Base-by-base conservation (phyloP, 1,140 invertebrate species). In the Fopius arisanus region DNA sequence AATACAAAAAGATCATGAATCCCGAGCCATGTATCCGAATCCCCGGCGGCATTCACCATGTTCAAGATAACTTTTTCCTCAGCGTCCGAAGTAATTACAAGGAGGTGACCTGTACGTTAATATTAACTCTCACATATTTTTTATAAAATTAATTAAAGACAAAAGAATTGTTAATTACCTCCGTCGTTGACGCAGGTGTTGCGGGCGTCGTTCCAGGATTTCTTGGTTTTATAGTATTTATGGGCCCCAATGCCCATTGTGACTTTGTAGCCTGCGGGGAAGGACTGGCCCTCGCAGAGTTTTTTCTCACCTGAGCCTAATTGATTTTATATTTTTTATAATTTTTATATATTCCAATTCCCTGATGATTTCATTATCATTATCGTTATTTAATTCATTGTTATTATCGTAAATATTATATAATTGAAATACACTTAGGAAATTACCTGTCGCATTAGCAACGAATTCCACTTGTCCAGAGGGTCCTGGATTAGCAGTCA, bases 1-100 rank as follows among this genome's bases (percentile, higher is more conserved):
- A 74, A 59, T n/a, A 67, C 65, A n/a, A 48, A 76, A 4, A 74
- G 28, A 67, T 76, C 75, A 41, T 76, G 75, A 21, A 74, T 3
- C 3, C 41, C 41, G 12, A 48, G 16, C 41, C 41, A 48, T 48
- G 41, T 48, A 19, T 48, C 41, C 41, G 31, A 9, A 9, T 33
- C 31, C 9, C 9, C 9, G 3, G 31, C 31, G 31, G 3, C 43
- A 48, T 48, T n/a, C n/a, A 48, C 43, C 16, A 48, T n/a, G n/a
- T 48, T 48, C 14, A 48, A 19, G 5, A 48, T 48, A n/a, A 74
- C 3, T 63, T 70, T 76, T 54, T 76, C 75, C 63, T 76, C 75
- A 16, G 37, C 62, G 16, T 70, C 63, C 4, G 72, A 70, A 21
- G 75, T 72, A 7, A 75, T 69, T 12, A 77, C 10, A 9, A 40